These are phyloP conservation scores for Aphelenchoides bicaudatus DNA, from an alignment of 2,888 invertebrate species.

Conservation along the genomic window DNA sequence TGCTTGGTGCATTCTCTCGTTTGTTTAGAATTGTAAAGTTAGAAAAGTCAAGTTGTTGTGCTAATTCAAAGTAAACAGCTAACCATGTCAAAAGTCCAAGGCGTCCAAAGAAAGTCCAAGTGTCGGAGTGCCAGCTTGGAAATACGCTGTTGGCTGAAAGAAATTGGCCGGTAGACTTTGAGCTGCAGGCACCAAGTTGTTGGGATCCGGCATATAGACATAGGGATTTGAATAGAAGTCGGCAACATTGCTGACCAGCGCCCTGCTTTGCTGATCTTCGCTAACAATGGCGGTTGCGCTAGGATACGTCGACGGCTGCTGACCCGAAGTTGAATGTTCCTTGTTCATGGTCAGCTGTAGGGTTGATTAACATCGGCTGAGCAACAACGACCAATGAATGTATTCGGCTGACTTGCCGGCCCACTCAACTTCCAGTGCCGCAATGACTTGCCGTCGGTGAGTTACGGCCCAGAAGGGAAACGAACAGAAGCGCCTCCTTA, in stretches of 20 bases:
- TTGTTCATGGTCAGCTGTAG: too few species aligned
- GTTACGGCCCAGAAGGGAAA: not conserved
- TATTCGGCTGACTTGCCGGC: not conserved
- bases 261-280: not conserved
- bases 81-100: slow-evolving; percentile 4
- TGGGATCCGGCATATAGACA: not conserved
- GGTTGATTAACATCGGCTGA: too few species aligned
- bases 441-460: slow-evolving; percentile 6
- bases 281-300: not conserved
- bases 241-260: not conserved
- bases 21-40: too few species aligned
- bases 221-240: slow-evolving; percentile 8
- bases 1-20: too few species aligned
- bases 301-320: not conserved
- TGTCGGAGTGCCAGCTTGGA: not conserved
- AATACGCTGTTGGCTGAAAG: slow-evolving; percentile 5
- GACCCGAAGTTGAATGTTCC: not conserved
- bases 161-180: not conserved
- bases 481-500: too few species aligned
- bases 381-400: too few species aligned
- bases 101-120: slow-evolving; percentile 8
- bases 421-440: not conserved
- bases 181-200: slow-evolving; percentile 6
- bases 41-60: too few species aligned
- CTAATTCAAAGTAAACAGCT: too few species aligned